Percentiles rank a stretch among this genome's conserved stretches.
Evolutionary conservation across 2,113 vertebrate genomes (phyloP).

Genomic region (Protobothrops mucrosquamatus): DNA sequence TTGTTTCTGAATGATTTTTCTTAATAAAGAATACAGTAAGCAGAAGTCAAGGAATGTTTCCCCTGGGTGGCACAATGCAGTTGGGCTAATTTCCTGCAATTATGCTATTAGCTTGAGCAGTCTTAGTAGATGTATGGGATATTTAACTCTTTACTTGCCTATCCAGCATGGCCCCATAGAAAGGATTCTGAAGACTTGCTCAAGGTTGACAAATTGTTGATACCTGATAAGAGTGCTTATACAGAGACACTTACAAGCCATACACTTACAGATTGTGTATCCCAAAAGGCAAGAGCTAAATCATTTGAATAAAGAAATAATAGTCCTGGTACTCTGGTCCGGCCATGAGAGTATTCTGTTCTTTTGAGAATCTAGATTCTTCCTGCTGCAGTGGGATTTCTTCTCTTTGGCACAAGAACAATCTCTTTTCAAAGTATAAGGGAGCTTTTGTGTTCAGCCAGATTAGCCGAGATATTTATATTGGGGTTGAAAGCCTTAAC

Average conservation of each 20-base stretch:
- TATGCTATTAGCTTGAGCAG: background rate
- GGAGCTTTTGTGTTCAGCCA: background rate
- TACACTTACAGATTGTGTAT: background rate
- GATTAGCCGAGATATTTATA: conserved; percentile 14
- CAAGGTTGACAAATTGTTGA: background rate
- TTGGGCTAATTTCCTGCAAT: background rate
- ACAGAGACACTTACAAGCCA: background rate
- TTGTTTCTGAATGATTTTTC: background rate
- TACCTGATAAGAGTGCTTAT: background rate
- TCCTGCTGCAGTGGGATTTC: background rate
- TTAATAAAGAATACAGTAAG: background rate
- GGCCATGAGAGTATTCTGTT: background rate
- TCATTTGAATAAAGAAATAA: background rate
- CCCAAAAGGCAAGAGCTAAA: background rate
- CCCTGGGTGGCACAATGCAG: background rate
- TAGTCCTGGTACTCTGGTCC: background rate
- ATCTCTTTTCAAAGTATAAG: conserved; percentile 11
- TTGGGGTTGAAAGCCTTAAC: conserved; percentile 3
- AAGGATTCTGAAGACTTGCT: background rate
- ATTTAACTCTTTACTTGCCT: background rate
- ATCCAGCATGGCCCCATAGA: background rate
- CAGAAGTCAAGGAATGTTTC: background rate
- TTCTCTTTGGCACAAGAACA: background rate
- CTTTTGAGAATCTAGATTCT: background rate
- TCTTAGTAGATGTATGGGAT: background rate